A percentile compares a stretch with the other conserved stretches of the same genome.
Conservation (phyloP, 2,797 vertebrate genomes). For the Pangasius sanitwongsei region DNA sequence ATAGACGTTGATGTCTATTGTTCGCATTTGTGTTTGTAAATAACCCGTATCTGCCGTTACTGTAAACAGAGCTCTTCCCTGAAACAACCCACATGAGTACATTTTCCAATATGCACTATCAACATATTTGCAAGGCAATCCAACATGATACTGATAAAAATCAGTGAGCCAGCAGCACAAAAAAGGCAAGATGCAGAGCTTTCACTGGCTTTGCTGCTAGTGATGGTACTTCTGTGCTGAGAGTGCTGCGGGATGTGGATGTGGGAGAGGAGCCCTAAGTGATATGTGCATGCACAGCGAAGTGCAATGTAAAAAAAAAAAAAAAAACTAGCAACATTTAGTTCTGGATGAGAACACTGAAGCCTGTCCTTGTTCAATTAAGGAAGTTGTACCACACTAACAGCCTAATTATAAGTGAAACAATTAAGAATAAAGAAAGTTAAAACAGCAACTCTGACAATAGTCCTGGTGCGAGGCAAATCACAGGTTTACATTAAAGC, state of each 20-base stretch:
- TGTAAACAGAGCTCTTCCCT: background rate
- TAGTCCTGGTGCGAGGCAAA: background rate
- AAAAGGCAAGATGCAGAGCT: background rate
- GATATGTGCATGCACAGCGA: background rate
- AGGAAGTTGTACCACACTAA: background rate
- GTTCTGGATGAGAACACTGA: background rate
- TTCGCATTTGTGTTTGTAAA: constrained; percentile 55
- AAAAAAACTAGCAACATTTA: background rate
- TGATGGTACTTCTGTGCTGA: background rate
- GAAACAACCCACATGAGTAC: background rate
- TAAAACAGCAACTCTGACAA: too few relatives aligned
- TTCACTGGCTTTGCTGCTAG: background rate
- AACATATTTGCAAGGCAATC: constrained; percentile 6
- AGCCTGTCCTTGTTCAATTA: background rate
- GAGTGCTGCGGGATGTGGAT: background rate
- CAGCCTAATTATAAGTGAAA: background rate
- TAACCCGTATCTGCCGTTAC: background rate
- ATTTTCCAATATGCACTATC: background rate
- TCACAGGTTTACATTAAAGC: background rate
- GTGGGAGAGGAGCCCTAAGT: background rate
- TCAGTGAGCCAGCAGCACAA: background rate
- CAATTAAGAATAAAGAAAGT: background rate
- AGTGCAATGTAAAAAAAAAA: background rate
- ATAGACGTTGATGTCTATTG: background rate
- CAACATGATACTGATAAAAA: constrained; percentile 9